A percentile compares a stretch with the other conserved stretches of the same genome.
Conservation (phyloP, 2,797 vertebrate species). For the Telmatherina bonti region DNA sequence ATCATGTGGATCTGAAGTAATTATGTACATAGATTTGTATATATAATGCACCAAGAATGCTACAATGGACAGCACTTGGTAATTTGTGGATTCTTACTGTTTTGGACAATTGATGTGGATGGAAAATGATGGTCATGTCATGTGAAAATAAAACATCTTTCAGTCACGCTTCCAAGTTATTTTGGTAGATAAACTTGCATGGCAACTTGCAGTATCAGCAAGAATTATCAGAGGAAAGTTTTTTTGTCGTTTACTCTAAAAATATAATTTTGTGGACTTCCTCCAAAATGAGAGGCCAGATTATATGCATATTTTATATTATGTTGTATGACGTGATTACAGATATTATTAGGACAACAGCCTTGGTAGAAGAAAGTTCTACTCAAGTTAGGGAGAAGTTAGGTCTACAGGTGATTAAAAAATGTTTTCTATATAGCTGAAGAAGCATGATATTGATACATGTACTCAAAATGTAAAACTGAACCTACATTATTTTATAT, state of each 20-base stretch:
- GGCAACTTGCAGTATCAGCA: background rate
- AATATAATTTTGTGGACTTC: background rate
- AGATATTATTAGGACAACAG: background rate
- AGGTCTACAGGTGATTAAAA: background rate
- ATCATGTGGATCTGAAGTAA: slow-evolving; percentile 52
- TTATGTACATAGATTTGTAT: slow-evolving; percentile 79
- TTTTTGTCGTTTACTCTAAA: background rate
- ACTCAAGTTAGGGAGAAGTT: too few relatives aligned
- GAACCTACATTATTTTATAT: background rate
- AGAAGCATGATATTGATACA: too few relatives aligned
- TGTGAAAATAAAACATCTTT: slow-evolving; percentile 73
- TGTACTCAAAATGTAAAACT: background rate
- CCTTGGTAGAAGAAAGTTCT: background rate
- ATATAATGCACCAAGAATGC: slow-evolving; percentile 70
- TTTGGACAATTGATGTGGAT: slow-evolving; percentile 56
- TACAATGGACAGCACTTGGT: slow-evolving; percentile 58
- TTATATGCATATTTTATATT: background rate
- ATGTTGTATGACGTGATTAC: too few relatives aligned
- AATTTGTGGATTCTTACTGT: slow-evolving; percentile 49
- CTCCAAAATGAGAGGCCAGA: too few relatives aligned
- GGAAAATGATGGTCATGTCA: slow-evolving; percentile 53
- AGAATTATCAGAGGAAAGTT: background rate
- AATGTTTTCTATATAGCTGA: background rate
- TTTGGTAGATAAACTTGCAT: background rate
- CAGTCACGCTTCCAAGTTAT: slow-evolving; percentile 16